These are phyloP conservation scores for Antennarius maculatus DNA, from an alignment of 2,797 vertebrate species.

Conservation along the genomic window DNA sequence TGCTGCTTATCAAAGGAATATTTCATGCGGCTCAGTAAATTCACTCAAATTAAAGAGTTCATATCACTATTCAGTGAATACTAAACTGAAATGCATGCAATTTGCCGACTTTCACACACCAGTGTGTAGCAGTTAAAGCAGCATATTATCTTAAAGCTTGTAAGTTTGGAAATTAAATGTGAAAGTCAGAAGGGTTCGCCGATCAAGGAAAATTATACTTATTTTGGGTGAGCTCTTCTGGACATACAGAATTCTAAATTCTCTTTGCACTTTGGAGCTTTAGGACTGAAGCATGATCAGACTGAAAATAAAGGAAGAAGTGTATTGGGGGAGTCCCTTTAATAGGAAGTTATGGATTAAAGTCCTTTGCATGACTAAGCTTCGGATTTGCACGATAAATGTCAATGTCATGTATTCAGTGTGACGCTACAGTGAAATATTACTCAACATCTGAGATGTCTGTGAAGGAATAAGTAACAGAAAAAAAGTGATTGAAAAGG, in stretches of 20 bases:
- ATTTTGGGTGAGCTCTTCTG: constrained; percentile 9
- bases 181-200: constrained; percentile 24
- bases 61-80: constrained; percentile 5
- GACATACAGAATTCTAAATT: constrained; percentile 1
- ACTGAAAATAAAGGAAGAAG: too few species aligned
- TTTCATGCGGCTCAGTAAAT: constrained; percentile 32
- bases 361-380: background rate
- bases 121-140: background rate
- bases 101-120: constrained; percentile 9
- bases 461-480: too few species aligned
- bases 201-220: constrained; percentile 14
- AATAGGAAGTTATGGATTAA: too few species aligned
- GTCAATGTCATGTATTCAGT: background rate
- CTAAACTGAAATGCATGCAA: background rate
- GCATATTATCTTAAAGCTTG: background rate
- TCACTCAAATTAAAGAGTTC: constrained; percentile 26
- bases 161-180: constrained; percentile 1
- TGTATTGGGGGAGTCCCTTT: too few species aligned
- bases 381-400: constrained; percentile 15
- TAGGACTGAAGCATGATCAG: background rate
- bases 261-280: background rate
- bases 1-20: constrained; percentile 36
- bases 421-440: background rate
- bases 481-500: too few species aligned
- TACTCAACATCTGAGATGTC: background rate